Evolutionary conservation across 1,140 invertebrate genomes (phyloP).

Genomic region (Orchestia grillus): DNA sequence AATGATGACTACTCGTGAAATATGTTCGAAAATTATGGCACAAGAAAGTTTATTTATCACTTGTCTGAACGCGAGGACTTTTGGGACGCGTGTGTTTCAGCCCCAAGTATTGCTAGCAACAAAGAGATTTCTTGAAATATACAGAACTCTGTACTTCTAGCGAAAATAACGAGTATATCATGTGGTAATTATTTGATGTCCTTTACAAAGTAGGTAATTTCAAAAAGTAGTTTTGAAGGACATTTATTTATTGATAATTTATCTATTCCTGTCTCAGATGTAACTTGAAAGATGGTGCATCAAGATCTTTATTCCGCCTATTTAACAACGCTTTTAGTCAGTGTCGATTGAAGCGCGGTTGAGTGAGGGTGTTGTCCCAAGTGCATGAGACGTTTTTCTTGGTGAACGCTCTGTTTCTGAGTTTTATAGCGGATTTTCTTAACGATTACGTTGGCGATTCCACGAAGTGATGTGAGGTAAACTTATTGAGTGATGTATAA

Average conservation of each 20-base stretch:
- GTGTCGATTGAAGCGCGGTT: not conserved
- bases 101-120: not conserved
- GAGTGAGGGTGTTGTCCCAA: conserved; percentile 8
- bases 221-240: not conserved
- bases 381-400: conserved; percentile 18
- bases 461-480: not conserved
- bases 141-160: not conserved
- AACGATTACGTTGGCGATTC: not conserved
- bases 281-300: not conserved
- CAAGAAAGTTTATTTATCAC: conserved; percentile 47
- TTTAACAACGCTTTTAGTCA: not conserved
- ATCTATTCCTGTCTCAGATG: not conserved
- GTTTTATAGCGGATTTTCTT: conserved; percentile 42
- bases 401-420: conserved; percentile 22
- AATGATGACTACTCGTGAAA: not conserved
- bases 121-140: not conserved
- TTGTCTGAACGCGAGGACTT: conserved; percentile 48
- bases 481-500: not conserved
- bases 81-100: conserved; percentile 38
- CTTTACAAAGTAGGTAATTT: not conserved
- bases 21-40: not conserved
- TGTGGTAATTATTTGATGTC: not conserved
- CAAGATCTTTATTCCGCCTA: not conserved
- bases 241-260: not conserved
- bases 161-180: not conserved